A percentile compares a stretch with the other conserved stretches of the same genome.
These are phyloP conservation scores for Thunnus maccoyii DNA, from an alignment of 2,113 vertebrate genomes.

Conservation along the genomic window DNA sequence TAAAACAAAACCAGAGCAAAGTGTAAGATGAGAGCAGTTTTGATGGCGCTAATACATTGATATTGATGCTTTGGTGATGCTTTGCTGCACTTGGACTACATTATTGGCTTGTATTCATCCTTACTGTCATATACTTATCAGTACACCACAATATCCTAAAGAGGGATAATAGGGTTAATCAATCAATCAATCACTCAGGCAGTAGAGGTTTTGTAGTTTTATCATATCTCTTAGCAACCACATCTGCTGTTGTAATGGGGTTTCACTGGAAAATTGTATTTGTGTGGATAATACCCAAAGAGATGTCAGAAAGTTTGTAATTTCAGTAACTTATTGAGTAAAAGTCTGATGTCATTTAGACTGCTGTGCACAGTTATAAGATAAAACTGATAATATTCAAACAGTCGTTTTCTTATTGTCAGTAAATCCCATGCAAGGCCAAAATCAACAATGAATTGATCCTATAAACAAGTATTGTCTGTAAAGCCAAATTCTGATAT, in stretches of 20 bases:
- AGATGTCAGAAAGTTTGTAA: background rate
- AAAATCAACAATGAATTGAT: too few relatives aligned
- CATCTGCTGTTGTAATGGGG: conserved; percentile 29
- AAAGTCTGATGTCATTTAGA: background rate
- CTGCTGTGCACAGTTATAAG: too few relatives aligned
- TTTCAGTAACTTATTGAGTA: background rate
- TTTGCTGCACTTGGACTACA: background rate
- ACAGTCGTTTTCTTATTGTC: too few relatives aligned
- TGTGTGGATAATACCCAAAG: background rate
- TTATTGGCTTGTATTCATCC: conserved; percentile 10
- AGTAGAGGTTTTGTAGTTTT: conserved; percentile 24
- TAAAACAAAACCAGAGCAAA: background rate
- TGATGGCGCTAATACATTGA: background rate
- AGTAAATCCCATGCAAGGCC: too few relatives aligned
- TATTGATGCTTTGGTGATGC: background rate
- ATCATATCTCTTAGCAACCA: conserved; percentile 33
- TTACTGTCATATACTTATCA: conserved; percentile 9
- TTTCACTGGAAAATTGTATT: background rate
- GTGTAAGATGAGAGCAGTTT: background rate
- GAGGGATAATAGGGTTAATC: conserved; percentile 21
- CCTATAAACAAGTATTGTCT: too few relatives aligned
- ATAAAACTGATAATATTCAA: too few relatives aligned
- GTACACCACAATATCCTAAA: conserved; percentile 8
- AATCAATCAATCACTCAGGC: conserved; percentile 32
- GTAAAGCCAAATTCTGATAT: too few relatives aligned